These are phyloP conservation scores for Chaitophorus viminalis DNA, from an alignment of 2,888 invertebrate genomes.

Conservation along the genomic window DNA sequence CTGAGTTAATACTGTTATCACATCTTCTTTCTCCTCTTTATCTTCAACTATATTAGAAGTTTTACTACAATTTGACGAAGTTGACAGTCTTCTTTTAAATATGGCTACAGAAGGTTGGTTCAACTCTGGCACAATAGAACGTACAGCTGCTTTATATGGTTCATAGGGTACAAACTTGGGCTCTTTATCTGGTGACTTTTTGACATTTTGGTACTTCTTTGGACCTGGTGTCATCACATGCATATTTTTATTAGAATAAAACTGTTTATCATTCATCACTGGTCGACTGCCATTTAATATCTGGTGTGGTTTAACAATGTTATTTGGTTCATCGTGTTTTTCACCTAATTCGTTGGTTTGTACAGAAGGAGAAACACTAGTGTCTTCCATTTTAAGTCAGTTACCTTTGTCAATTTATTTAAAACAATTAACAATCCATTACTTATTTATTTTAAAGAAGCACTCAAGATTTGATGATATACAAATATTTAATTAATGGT, in stretches of 20 bases:
- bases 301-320: background rate
- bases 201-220: constrained; percentile 30
- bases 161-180: constrained; percentile 77
- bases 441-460: background rate
- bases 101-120: constrained; percentile 36
- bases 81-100: constrained; percentile 55
- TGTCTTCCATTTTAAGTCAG: constrained; percentile 4
- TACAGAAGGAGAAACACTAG: background rate
- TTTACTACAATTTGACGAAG: constrained; percentile 48
- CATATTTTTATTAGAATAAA: constrained; percentile 32
- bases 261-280: background rate
- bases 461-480: background rate
- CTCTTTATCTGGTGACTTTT: constrained; percentile 62
- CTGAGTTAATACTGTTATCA: constrained; percentile 54
- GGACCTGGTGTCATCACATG: constrained; percentile 44
- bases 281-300: background rate
- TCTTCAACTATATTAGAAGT: constrained; percentile 56
- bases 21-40: constrained; percentile 63
- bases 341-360: background rate
- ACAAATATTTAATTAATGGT: too few relatives aligned
- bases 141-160: constrained; percentile 86
- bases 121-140: constrained; percentile 74
- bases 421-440: background rate
- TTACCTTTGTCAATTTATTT: background rate
- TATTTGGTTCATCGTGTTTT: background rate